Evolutionary conservation across 1,140 invertebrate species (phyloP), one percentile per base, ranked within the genome.

Genomic region (Stratiolaelaps scimitus): DNA sequence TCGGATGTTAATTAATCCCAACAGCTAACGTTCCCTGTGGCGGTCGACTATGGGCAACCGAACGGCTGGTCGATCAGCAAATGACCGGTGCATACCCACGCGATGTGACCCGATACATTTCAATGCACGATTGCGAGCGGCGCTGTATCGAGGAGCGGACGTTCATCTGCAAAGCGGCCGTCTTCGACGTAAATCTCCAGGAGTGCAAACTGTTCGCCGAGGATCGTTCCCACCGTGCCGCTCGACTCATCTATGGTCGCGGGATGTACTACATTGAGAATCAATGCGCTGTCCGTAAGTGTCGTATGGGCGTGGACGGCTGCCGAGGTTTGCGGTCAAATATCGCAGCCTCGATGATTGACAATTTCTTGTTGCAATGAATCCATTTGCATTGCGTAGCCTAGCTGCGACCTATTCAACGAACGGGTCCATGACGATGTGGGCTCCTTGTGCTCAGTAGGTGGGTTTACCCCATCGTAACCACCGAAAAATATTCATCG

Each of bases 261-360:
- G 71, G 70, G 13, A 74, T 74, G 6, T 78, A 80, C 70, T 80
- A 80, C 69, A 70, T 80, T 69, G 79, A 80, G 70, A 80, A 80
- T 69, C 78, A 80, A 70, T 80, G 79, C 68, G 74, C 73, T 44
- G 71, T 75, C 19, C 72, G 78, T 79, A 73, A 71, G 72, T 70
- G 20, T 20, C 4, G 10, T 15, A n/a, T 44, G 17, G n/a, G n/a
- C n/a, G n/a, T n/a, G n/a, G n/a, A n/a, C n/a, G n/a, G n/a, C n/a
- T n/a, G n/a, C 29, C n/a, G n/a, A n/a, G n/a, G n/a, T n/a, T n/a
- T n/a, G n/a, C n/a, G n/a, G n/a, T n/a, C n/a, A n/a, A n/a, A n/a
- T n/a, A n/a, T n/a, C n/a, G n/a, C n/a, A n/a, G n/a, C n/a, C n/a
- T n/a, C n/a, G n/a, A n/a, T n/a, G n/a, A n/a, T n/a, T n/a, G n/a